A percentile compares a stretch with the other conserved stretches of the same genome.
Evolutionary conservation across 1,140 invertebrate genomes (phyloP).

Genomic region (Orius laevigatus): DNA sequence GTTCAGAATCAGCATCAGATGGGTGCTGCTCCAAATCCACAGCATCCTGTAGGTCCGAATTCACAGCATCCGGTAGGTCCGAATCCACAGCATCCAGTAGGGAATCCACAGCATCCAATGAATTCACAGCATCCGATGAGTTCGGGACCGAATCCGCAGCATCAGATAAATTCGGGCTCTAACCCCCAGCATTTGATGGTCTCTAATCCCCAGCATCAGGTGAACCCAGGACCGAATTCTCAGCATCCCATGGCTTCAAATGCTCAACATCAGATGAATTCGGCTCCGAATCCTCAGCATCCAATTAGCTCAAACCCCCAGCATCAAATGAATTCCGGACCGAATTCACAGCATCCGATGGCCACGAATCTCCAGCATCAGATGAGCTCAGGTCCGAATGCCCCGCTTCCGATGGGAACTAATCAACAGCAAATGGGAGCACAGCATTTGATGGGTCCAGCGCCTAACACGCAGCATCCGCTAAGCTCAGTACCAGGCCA

Average conservation of each 20-base stretch:
- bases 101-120: neutral
- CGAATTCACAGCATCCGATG: neutral
- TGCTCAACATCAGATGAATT: neutral
- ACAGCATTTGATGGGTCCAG: neutral
- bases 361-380: neutral
- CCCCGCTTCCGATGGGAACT: too few relatives aligned
- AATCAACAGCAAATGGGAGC: neutral
- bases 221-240: neutral
- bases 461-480: neutral
- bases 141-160: constrained; percentile 4
- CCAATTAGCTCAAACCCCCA: neutral
- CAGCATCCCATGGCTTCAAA: neutral
- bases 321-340: neutral
- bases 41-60: neutral
- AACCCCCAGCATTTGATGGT: neutral
- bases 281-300: neutral
- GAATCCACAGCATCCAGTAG: neutral
- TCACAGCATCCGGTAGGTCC: neutral
- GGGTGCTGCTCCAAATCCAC: neutral
- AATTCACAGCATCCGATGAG: neutral
- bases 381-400: neutral
- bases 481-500: neutral
- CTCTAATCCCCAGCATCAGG: neutral
- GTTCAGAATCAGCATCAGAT: too few relatives aligned
- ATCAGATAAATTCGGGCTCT: neutral